Base-by-base conservation (phyloP, 2,113 vertebrate genomes). In the Pantherophis guttatus region DNA sequence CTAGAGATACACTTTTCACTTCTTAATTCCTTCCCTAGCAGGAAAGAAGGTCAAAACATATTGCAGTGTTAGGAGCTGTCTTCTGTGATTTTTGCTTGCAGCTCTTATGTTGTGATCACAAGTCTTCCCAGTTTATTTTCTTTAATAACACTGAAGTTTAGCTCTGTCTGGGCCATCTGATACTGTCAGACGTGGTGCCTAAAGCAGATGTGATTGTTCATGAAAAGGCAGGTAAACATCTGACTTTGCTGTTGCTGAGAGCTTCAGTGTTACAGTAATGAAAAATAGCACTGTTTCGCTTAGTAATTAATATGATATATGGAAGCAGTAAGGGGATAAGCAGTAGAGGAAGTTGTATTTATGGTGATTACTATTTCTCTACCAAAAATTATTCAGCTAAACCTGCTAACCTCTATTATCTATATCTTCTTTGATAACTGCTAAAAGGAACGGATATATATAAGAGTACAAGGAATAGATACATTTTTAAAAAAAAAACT, bases 71-170 rank as follows among this genome's bases (percentile, higher is more conserved):
- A 90, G 93, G 94, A 48, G 10, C 91, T 59, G 81, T 93, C 93
- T 93, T 88, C 93, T 92, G 94, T 91, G 57, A 58, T 92, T 96
- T 95, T 33, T 52, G 23, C 33, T 89, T 21, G 39, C 54, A 91
- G 5, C 5, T 92, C 62, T 90, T 90, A 94, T 11, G 39, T 39
- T 93, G 52, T 57, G n/a, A 87, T 48, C 94, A 85, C 90, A 94
- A 39, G 50, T 93, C 0, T 93, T 94, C 54, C 1, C 5, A 91
- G 0, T 29, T 88, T 70, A 17, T 50, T 93, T 23, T 52, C 17
- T 93, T 5, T 89, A 90, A 88, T 0, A 8, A 33, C 81, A 8
- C 54, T 93, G 87, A 89, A 57, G 86, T 89, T 90, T 85, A 92
- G 92, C 94, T 93, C 48, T 92, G 50, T 50, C 50, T 89, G 59